Evolutionary conservation across 2,888 invertebrate genomes (phyloP).

Genomic region (Zhuqinia jingwanae): DNA sequence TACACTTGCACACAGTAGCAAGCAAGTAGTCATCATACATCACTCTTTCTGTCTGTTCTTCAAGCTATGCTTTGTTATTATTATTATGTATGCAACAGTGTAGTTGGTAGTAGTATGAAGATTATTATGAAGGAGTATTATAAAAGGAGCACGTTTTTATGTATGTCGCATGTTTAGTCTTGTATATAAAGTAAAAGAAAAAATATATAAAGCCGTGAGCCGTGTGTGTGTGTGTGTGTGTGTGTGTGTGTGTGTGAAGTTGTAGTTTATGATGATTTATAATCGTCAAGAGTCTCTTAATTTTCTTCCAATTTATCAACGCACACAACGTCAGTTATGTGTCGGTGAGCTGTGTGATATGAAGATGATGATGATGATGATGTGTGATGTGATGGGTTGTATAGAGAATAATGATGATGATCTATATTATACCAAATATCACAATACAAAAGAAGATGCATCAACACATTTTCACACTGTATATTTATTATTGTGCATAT

Average conservation of each 20-base stretch:
- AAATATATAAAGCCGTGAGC: slow-evolving; percentile 50
- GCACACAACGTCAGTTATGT: slow-evolving; percentile 70
- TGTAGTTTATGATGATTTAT: slow-evolving; percentile 78
- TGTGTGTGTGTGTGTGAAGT: slow-evolving; percentile 48
- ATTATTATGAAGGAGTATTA: neutral
- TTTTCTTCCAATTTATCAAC: slow-evolving; percentile 78
- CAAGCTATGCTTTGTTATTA: neutral
- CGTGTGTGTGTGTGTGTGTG: no score
- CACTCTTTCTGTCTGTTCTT: slow-evolving; percentile 23
- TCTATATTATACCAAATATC: slow-evolving; percentile 63
- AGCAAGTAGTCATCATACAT: slow-evolving; percentile 31
- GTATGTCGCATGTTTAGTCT: no score
- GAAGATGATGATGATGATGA: slow-evolving; percentile 51
- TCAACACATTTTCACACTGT: slow-evolving; percentile 69
- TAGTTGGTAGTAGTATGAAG: neutral
- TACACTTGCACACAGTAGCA: slow-evolving; percentile 45
- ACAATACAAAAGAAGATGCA: slow-evolving; percentile 61
- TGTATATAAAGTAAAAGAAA: slow-evolving; percentile 39
- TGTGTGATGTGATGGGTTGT: slow-evolving; percentile 57
- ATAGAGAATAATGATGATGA: slow-evolving; percentile 64
- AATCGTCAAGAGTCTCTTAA: slow-evolving; percentile 78
- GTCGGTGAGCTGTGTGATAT: slow-evolving; percentile 65
- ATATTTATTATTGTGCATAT: slow-evolving; percentile 48
- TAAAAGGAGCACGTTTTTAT: neutral
- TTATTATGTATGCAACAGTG: slow-evolving; percentile 38